Base-by-base conservation (phyloP, 2,113 vertebrate species). In the Psettodes erumei region DNA sequence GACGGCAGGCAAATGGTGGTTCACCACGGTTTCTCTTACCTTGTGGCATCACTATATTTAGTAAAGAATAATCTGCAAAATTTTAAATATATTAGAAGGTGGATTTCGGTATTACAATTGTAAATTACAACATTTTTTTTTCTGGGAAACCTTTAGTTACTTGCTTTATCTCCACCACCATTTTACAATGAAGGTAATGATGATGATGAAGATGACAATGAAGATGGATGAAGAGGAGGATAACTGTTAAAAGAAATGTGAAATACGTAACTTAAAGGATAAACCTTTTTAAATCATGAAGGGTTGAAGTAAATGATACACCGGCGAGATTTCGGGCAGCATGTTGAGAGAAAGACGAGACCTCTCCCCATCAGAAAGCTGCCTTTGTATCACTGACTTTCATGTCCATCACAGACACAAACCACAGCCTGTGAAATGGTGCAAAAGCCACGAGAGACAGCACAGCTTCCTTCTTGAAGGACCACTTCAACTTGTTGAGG, bases 41-140 rank as follows among this genome's bases (percentile, higher is more conserved):
- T 93, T 23, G 61, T 61, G 30, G 82, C 76, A 70, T 86, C 77
- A 8, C 66, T 83, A 86, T 48, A 72, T 87, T 92, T 91, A 83
- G 81, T 82, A 90, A 93, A 89, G 90, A 93, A 93, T 75, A 93
- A 94, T 93, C 94, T 91, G 91, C 58, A 63, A 90, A 85, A 77
- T 79, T 80, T 76, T 5, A 10, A 48, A 81, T 42, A 0, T 75
- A 77, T 90, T 67, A 84, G 66, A 19, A 61, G n/a, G 40, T 60
- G 63, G 25, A 60, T 45, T 79, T 61, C 47, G 45, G 9, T 47
- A 2, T 43, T 25, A 18, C 0, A 37, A 12, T 6, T 0, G 0
- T 51, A 53, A 45, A 69, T 2, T 18, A 23, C 18, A 30, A 1
- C 18, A 18, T 59, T 45, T 67, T 73, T 64, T 56, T 45, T 35